Evolutionary conservation across 1,140 invertebrate genomes (phyloP), one percentile per base, ranked within the genome.

Genomic region (Trachelipus rathkii): DNA sequence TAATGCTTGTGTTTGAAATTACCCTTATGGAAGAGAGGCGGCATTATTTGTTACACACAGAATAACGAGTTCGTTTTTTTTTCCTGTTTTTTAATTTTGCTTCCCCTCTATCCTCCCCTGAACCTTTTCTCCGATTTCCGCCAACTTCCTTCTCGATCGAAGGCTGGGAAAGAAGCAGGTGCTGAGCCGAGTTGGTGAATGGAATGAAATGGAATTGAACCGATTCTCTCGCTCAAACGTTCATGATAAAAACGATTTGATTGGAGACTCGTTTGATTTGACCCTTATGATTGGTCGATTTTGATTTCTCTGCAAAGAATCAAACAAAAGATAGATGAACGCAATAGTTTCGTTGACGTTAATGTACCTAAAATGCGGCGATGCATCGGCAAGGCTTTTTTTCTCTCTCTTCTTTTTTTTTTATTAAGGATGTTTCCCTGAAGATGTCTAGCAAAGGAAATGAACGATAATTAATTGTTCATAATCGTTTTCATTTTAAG

Each of bases 191-290:
- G 19, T 60, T 4, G 50, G 19, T 60, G 50, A 60, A 60, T 60
- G 50, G 50, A 60, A 60, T 60, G 50, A 60, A 60, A 60, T 60
- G 50, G 50, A 60, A 60, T n/a, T 60, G 50, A 60, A 60, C 50
- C 50, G 50, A 60, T 60, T 60, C 50, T 60, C 50, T 60, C 50
- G 8, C 50, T 19, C 11, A 60, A 60, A 60, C 50, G 11, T 60
- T 60, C 50, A 15, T 60, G 50, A 60, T 60, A 60, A 19, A 19
- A 60, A 60, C 50, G 19, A 60, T 60, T 60, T 60, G 50, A 60
- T 60, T 60, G 50, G 50, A 60, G 50, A 60, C 11, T 60, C 50
- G 50, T 60, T 60, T 60, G 50, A 60, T 13, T 60, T 60, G 50
- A 19, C 11, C 50, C 50, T 60, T 19, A 60, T 60, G 50, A 60